phyloP scores from a whole-genome alignment of 92 coral and sea anemone species.

The Palythoa grandis region DNA sequence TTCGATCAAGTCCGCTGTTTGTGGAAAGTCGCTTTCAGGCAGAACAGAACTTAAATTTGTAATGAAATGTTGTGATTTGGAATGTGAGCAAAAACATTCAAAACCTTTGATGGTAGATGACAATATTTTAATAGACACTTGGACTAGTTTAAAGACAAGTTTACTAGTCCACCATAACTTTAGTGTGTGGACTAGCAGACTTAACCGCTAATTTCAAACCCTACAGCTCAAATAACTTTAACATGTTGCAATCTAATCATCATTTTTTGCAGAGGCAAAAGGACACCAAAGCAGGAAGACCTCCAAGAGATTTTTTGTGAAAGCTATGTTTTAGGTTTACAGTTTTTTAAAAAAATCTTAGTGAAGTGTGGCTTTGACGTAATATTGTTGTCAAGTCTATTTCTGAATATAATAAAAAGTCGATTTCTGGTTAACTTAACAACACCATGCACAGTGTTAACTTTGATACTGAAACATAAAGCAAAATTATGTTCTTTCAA shows the following conservation, averaged over 20 bases:
- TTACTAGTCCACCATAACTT: no score
- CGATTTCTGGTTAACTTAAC: neutral
- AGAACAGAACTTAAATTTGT: no score
- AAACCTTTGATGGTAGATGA: no score
- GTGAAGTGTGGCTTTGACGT: neutral
- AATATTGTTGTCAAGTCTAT: neutral
- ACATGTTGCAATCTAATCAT: neutral
- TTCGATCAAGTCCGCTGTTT: no score
- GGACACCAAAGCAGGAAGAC: constrained; percentile 35
- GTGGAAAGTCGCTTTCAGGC: no score
- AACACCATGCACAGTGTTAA: neutral
- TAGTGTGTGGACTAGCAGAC: no score
- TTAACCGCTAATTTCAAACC: no score
- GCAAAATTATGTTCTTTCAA: neutral
- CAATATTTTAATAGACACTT: no score
- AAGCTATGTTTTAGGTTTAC: neutral
- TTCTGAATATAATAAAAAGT: neutral
- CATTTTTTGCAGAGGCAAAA: constrained; percentile 27
- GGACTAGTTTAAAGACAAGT: no score
- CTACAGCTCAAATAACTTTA: neutral
- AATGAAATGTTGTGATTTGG: no score
- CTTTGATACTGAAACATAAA: no score
- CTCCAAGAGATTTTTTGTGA: constrained; percentile 35
- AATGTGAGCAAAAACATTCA: no score
- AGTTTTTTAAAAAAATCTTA: neutral